Base-by-base conservation (phyloP, 2,113 vertebrate genomes). In the Xerus inauris region DNA sequence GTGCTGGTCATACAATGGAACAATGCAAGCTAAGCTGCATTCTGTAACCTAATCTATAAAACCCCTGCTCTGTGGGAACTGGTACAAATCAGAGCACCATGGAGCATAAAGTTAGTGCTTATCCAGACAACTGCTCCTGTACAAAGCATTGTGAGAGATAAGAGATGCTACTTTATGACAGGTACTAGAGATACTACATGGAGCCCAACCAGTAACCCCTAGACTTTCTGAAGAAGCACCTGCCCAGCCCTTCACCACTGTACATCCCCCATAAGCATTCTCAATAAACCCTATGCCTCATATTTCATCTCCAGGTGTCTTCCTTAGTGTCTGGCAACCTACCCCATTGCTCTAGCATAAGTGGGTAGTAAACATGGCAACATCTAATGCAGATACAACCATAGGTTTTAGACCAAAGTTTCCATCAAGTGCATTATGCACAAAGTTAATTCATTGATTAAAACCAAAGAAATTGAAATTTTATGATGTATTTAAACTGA, bases 391-490 rank as follows among this genome's bases (percentile, higher is more conserved):
- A 72, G 42, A 42, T 65, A 42, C 76, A 51, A 47, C 30, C 72
- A 57, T 11, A 47, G 19, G 20, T 65, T 49, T 24, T 30, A 81
- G 72, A 45, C 13, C 35, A 84, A 89, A 79, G 19, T 47, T 81
- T 87, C 64, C 35, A 64, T 30, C 85, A 96, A 92, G 17, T 14
- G 40, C 42, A 80, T 71, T 64, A 76, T 13, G 10, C 54, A 89
- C 51, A 73, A 84, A 85, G n/a, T 80, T 49, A 95, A 87, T 47
- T 62, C 64, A 54, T 35, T 73, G 90, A 89, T 30, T 73, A 92
- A 87, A 59, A 81, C 30, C 51, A 76, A 79, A 69, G 8, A 87
- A 14, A 42, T 4, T 80, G 30, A 35, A 38, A 35, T 85, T 30
- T 65, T 38, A 62, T 30, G 10, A 38, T 28, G 22, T 2, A 32